A percentile compares a stretch with the other conserved stretches of the same genome.
Conservation (phyloP, 2,888 invertebrate species). For the Drosophila robusta region DNA sequence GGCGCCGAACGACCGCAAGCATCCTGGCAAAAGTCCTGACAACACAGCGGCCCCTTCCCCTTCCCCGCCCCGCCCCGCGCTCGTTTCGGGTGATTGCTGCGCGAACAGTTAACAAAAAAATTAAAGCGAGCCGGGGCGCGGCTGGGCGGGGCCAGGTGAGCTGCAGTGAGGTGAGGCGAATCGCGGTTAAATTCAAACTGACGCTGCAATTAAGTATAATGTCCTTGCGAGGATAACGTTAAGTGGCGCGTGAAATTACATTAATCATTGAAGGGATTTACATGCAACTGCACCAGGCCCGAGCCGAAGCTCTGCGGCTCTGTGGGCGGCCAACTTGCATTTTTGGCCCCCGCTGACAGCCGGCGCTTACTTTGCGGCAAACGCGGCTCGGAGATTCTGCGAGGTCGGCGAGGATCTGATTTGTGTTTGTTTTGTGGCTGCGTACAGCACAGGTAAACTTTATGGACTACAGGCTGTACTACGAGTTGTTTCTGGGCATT, state of each 20-base stretch:
- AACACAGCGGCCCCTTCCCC: background rate
- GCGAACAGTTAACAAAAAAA: conserved; percentile 32
- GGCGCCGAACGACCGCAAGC: conserved; percentile 29
- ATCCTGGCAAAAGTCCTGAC: conserved; percentile 4
- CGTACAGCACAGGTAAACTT: conserved; percentile 8
- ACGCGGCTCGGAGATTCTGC: too few relatives aligned
- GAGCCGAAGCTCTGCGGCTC: conserved; percentile 9
- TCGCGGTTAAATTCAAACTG: conserved; percentile 79
- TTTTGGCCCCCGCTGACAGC: conserved; percentile 39
- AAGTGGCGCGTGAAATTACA: conserved; percentile 84
- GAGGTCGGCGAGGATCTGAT: background rate
- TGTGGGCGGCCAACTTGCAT: conserved; percentile 33
- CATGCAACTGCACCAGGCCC: conserved; percentile 55
- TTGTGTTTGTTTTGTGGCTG: conserved; percentile 29
- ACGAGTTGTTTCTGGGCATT: conserved; percentile 15
- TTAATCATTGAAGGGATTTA: conserved; percentile 84
- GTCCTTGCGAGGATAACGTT: conserved; percentile 84
- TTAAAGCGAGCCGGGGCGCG: background rate
- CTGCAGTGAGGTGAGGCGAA: conserved; percentile 28
- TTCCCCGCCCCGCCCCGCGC: background rate
- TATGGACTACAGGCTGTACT: conserved; percentile 12
- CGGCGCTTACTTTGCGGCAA: conserved; percentile 38
- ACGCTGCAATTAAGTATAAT: conserved; percentile 83
- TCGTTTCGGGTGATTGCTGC: conserved; percentile 22
- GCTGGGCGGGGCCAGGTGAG: background rate